A percentile compares a stretch with the other conserved stretches of the same genome.
phyloP scores from a whole-genome alignment of 2,797 vertebrate genomes.

The Lutjanus argentimaculatus region DNA sequence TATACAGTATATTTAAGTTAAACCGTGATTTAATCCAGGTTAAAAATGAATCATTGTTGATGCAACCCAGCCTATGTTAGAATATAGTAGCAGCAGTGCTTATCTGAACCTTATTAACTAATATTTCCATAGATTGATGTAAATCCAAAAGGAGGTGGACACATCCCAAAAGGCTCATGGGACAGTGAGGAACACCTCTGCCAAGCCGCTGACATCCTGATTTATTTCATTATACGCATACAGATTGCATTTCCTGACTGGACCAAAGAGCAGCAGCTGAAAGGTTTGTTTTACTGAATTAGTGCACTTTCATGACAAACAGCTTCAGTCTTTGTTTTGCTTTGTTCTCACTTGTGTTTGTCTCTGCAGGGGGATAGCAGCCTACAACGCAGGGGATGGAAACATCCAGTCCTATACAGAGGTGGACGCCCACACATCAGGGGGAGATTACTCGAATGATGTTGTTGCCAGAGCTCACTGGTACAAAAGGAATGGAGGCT shows the following conservation, averaged over 20 bases:
- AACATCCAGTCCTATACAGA: neutral
- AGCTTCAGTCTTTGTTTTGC: neutral
- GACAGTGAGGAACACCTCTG: conserved; percentile 6
- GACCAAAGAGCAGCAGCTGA: conserved; percentile 30
- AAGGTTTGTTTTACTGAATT: conserved; percentile 36
- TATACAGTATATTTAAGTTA: too few relatives aligned
- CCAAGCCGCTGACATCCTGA: conserved; percentile 34
- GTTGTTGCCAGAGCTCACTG: conserved; percentile 42
- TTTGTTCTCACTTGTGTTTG: conserved; percentile 6
- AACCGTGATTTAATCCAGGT: too few relatives aligned
- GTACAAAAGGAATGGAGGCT: conserved; percentile 12
- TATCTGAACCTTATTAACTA: neutral
- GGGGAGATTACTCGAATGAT: conserved; percentile 39
- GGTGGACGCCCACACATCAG: conserved; percentile 11
- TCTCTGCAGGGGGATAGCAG: conserved; percentile 43
- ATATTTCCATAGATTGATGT: conserved; percentile 34
- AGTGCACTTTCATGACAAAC: neutral
- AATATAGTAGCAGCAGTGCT: neutral
- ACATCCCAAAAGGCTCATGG: neutral
- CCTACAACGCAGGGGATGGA: conserved; percentile 28
- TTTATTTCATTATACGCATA: neutral
- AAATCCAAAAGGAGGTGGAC: neutral
- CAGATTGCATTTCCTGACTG: neutral
- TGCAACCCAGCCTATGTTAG: neutral
- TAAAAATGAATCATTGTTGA: too few relatives aligned